Evolutionary conservation across 64 coral and sea anemone species (phyloP).

Genomic region (Pocillopora damicornis): DNA sequence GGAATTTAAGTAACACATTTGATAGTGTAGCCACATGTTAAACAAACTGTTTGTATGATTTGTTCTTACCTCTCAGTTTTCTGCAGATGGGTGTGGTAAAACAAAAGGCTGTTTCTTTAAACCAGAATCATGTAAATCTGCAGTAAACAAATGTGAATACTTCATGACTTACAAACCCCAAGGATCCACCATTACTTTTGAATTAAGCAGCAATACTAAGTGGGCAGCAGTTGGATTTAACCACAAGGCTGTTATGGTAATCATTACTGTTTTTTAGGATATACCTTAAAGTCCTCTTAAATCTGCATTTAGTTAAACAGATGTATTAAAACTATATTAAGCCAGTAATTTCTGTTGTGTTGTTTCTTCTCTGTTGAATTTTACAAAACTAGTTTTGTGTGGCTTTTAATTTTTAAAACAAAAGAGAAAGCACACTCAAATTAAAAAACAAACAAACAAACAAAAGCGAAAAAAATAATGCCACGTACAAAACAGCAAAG

Average conservation of each 20-base stretch:
- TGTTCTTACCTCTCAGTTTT: not conserved
- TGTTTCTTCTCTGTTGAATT: too few relatives aligned
- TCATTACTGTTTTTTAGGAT: not conserved
- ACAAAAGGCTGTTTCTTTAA: slow-evolving; percentile 42
- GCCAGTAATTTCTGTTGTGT: too few relatives aligned
- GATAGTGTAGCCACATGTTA: not conserved
- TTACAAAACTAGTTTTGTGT: too few relatives aligned
- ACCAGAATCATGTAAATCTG: not conserved
- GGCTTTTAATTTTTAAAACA: too few relatives aligned
- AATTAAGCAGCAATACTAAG: slow-evolving; percentile 33
- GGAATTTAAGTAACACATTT: not conserved
- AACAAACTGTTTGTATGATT: not conserved
- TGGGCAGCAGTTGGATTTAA: slow-evolving; percentile 55
- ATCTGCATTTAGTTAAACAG: not conserved
- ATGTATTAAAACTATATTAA: too few relatives aligned
- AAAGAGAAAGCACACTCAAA: too few relatives aligned
- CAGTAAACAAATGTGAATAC: slow-evolving; percentile 10
- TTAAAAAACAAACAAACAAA: too few relatives aligned
- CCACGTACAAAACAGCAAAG: too few relatives aligned
- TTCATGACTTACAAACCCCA: slow-evolving; percentile 24
- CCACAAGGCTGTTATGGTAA: slow-evolving; percentile 22
- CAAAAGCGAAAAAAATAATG: too few relatives aligned
- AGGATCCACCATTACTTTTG: slow-evolving; percentile 30
- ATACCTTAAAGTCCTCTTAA: not conserved
- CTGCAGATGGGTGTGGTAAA: slow-evolving; percentile 28